Conservation (phyloP, 2,888 invertebrate genomes). For the Serrognathus titanus region DNA sequence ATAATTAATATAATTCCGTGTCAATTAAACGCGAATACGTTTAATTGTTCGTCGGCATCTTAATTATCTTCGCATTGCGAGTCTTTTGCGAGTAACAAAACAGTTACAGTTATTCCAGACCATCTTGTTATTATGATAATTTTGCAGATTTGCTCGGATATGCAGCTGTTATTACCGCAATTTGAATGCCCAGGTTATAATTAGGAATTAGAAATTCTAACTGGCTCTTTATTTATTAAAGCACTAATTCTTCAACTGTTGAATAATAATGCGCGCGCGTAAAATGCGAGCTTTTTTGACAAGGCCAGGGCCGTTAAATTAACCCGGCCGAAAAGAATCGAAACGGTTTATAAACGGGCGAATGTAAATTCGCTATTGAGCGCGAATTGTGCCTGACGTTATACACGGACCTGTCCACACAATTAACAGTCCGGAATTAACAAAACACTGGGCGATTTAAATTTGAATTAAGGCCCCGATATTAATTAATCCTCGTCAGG, state of each 20-base stretch:
- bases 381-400: slow-evolving; percentile 22
- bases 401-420: slow-evolving; percentile 41
- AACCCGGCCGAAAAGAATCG: neutral
- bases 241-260: too few relatives aligned
- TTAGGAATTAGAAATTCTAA: too few relatives aligned
- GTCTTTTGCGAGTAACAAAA: neutral
- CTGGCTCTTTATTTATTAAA: too few relatives aligned
- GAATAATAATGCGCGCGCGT: too few relatives aligned
- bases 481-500: slow-evolving; percentile 52
- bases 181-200: too few relatives aligned
- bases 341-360: slow-evolving; percentile 34
- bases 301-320: too few relatives aligned
- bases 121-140: too few relatives aligned
- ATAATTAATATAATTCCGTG: slow-evolving; percentile 22
- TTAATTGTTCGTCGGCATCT: slow-evolving; percentile 2
- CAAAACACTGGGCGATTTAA: slow-evolving; percentile 50
- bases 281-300: too few relatives aligned
- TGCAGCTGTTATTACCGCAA: too few relatives aligned
- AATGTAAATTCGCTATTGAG: slow-evolving; percentile 32
- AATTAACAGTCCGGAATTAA: slow-evolving; percentile 50
- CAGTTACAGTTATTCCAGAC: too few relatives aligned
- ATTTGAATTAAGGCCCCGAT: slow-evolving; percentile 48
- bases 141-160: too few relatives aligned
- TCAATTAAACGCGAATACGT: slow-evolving; percentile 20
- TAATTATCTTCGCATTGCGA: neutral